Conservation (phyloP, 2,888 invertebrate genomes). For the Habroteleia sp. region DNA sequence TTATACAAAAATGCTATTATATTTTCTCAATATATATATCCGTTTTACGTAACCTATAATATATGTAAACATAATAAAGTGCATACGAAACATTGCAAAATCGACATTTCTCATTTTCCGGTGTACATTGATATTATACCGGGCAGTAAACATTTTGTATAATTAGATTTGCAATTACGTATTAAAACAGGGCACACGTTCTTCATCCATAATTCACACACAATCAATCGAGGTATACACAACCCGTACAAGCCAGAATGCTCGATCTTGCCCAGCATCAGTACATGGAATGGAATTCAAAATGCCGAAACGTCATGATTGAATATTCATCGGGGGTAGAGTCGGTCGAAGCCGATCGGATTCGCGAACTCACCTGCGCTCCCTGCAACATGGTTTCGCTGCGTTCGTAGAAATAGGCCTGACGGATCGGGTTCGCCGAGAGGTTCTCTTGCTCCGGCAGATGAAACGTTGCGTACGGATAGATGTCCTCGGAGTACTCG, state of each 20-base stretch:
- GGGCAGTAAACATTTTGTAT: too few species aligned
- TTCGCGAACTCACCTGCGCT: constrained; percentile 71
- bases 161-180: too few species aligned
- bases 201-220: background rate
- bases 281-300: constrained; percentile 43
- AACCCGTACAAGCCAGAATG: background rate
- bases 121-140: too few species aligned
- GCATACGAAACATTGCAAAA: too few species aligned
- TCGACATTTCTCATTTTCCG: too few species aligned
- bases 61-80: too few species aligned
- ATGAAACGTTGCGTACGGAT: constrained; percentile 84
- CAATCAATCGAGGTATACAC: background rate
- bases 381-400: constrained; percentile 79
- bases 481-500: constrained; percentile 84
- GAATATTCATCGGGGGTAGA: constrained; percentile 31
- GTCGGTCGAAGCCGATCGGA: constrained; percentile 1
- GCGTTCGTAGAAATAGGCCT: constrained; percentile 79
- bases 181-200: background rate
- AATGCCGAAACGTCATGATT: constrained; percentile 54
- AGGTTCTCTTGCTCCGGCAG: constrained; percentile 83
- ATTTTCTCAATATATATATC: too few species aligned
- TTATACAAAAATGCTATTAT: too few species aligned
- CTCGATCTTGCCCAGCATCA: background rate
- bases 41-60: too few species aligned
- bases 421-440: constrained; percentile 81